These are phyloP conservation scores for Flexamia atlantica DNA, from an alignment of 2,888 invertebrate genomes.

Conservation along the genomic window DNA sequence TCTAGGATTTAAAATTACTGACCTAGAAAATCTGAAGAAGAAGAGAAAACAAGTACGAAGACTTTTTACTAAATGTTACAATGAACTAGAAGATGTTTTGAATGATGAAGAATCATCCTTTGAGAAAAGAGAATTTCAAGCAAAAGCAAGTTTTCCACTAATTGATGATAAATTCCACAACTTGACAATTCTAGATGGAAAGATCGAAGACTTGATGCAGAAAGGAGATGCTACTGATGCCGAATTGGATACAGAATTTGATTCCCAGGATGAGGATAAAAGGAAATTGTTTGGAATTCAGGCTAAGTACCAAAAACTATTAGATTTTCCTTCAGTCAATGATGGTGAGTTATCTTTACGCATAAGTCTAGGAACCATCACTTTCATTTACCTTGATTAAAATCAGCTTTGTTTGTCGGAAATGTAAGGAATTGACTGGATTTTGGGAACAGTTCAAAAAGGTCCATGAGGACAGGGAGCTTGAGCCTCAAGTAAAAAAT, in stretches of 20 bases:
- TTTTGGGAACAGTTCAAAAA: conserved; percentile 70
- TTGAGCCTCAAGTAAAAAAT: conserved; percentile 68
- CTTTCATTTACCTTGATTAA: conserved; percentile 2
- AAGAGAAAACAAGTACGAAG: too few species aligned
- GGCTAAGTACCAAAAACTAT: not conserved
- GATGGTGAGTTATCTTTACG: not conserved
- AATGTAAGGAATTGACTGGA: conserved; percentile 68
- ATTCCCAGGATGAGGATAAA: not conserved
- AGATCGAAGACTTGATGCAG: too few species aligned
- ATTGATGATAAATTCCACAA: too few species aligned
- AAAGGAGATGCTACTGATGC: too few species aligned
- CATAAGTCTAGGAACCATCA: not conserved
- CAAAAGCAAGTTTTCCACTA: too few species aligned
- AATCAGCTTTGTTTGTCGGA: conserved; percentile 69
- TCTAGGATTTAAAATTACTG: too few species aligned
- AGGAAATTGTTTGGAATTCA: not conserved
- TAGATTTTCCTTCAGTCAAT: not conserved
- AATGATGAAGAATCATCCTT: too few species aligned
- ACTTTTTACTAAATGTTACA: too few species aligned
- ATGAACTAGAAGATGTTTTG: too few species aligned
- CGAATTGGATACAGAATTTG: not conserved
- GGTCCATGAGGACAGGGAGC: conserved; percentile 68
- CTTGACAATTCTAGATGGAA: too few species aligned
- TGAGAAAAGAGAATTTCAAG: too few species aligned
- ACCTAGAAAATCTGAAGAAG: too few species aligned